Base-by-base conservation (phyloP, 2,113 vertebrate species). In the Elaphurus davidianus region DNA sequence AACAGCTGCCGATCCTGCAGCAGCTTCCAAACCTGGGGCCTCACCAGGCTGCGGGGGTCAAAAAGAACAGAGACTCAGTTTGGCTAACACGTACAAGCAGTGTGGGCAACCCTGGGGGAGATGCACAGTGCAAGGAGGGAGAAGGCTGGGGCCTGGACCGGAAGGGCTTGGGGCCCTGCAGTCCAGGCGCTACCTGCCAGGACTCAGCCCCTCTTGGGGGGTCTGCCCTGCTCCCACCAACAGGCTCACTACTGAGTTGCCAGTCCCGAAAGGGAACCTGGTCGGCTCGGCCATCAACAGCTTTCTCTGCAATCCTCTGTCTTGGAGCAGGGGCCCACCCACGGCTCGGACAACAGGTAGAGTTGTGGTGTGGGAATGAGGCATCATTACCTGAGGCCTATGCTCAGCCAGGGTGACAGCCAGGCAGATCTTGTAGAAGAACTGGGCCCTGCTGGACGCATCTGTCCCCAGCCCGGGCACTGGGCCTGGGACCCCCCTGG, bases 181-280 rank as follows among this genome's bases (percentile, higher is more conserved):
- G 19, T 7, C 27, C 0, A 3, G 15, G 12, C 12, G 8, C 62
- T 15, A 6, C 87, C 57, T 2, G 5, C 40, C 6, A 0, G 25
- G 7, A 21, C 91, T 89, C 96, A 74, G 89, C 71, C 45, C 55
- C 54, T 64, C 59, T 43, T 52, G 27, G 86, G 8, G 7, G 27
- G 7, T 27, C 50, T 16, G 27, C 25, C 33, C 76, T 25, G n/a
- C n/a, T 57, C 76, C 87, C 79, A 3, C 52, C 17, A 3, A 40
- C 19, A 43, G 82, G 21, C 43, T 50, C 59, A 23, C 67, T 85
- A 59, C 83, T 78, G 14, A 19, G 36, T 54, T 57, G 27, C 28
- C 28, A 12, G 64, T 57, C 87, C 52, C 30, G 1, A 47, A n/a
- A 28, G 47, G 64, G 57, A 62, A 14, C 5, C 36, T 25, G 82